Percentiles rank a stretch among this genome's conserved stretches.
phyloP scores from a whole-genome alignment of 1,140 invertebrate species.

The Teleopsis dalmanni region DNA sequence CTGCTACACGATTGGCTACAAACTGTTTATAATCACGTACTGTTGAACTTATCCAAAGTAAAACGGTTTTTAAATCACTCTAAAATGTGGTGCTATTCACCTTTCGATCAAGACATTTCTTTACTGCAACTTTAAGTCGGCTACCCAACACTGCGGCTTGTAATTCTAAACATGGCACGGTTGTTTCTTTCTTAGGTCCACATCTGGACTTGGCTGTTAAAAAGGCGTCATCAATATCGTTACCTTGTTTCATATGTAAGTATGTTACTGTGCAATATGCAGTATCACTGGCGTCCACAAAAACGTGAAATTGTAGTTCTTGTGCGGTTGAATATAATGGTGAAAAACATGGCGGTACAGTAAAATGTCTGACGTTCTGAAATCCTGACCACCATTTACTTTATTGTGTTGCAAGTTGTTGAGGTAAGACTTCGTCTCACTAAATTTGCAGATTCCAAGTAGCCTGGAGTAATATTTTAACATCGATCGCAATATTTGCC shows the following conservation, averaged over 20 bases:
- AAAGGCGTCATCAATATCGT: slow-evolving; percentile 10
- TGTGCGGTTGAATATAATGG: background rate
- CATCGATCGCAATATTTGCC: no score
- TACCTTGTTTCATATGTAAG: slow-evolving; percentile 10
- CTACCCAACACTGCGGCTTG: slow-evolving; percentile 23
- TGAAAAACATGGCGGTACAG: slow-evolving; percentile 7
- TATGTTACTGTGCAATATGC: slow-evolving; percentile 19
- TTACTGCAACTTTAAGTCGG: slow-evolving; percentile 9
- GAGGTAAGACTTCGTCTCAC: no score
- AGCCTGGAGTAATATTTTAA: no score
- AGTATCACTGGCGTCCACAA: slow-evolving; percentile 23
- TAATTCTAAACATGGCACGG: slow-evolving; percentile 26
- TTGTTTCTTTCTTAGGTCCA: slow-evolving; percentile 18
- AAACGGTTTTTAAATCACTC: slow-evolving; percentile 32
- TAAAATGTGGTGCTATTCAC: slow-evolving; percentile 18
- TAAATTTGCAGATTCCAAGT: no score
- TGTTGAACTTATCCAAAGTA: slow-evolving; percentile 21
- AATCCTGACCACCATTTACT: slow-evolving; percentile 16
- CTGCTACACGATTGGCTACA: slow-evolving; percentile 37
- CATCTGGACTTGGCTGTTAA: slow-evolving; percentile 21
- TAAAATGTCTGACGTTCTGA: background rate
- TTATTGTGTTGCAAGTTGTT: slow-evolving; percentile 9
- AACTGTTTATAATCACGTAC: slow-evolving; percentile 34
- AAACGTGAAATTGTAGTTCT: slow-evolving; percentile 17
- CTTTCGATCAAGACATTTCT: slow-evolving; percentile 1